Conservation (phyloP, 2,113 vertebrate species). For the Myiagra hebetior region DNA sequence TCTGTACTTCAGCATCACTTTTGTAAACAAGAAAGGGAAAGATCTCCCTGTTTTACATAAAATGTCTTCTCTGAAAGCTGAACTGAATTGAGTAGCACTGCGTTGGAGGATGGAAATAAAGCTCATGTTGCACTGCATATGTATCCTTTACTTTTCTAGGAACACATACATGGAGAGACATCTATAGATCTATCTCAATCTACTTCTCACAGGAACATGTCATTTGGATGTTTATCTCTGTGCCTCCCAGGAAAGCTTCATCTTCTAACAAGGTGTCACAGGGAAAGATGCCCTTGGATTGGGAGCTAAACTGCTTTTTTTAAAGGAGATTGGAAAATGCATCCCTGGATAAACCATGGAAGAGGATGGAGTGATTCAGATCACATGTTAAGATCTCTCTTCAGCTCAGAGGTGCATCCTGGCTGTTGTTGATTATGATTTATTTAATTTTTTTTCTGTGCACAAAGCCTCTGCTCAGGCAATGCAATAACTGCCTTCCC, state of each 20-base stretch:
- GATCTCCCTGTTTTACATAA: neutral
- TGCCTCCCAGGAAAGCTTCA: neutral
- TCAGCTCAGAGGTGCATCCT: neutral
- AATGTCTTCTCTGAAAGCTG: slow-evolving; percentile 17
- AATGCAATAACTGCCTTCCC: neutral
- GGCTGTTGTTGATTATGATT: neutral
- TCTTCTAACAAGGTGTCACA: neutral
- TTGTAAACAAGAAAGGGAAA: neutral
- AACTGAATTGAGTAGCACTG: slow-evolving; percentile 31
- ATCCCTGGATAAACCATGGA: neutral
- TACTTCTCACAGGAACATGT: neutral
- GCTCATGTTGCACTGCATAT: slow-evolving; percentile 39
- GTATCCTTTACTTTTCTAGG: slow-evolving; percentile 26
- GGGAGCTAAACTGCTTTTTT: neutral
- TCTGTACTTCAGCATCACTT: slow-evolving; percentile 16
- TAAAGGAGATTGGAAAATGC: neutral
- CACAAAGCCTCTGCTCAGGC: neutral
- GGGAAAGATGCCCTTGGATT: neutral
- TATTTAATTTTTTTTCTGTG: neutral
- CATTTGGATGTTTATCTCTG: neutral
- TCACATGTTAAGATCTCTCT: neutral
- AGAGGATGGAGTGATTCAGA: neutral
- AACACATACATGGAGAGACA: neutral
- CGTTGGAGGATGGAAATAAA: slow-evolving; percentile 46
- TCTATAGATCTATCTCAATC: neutral